These are phyloP conservation scores for Aptenodytes forsteri DNA, from an alignment of 2,113 vertebrate genomes.

Conservation along the genomic window DNA sequence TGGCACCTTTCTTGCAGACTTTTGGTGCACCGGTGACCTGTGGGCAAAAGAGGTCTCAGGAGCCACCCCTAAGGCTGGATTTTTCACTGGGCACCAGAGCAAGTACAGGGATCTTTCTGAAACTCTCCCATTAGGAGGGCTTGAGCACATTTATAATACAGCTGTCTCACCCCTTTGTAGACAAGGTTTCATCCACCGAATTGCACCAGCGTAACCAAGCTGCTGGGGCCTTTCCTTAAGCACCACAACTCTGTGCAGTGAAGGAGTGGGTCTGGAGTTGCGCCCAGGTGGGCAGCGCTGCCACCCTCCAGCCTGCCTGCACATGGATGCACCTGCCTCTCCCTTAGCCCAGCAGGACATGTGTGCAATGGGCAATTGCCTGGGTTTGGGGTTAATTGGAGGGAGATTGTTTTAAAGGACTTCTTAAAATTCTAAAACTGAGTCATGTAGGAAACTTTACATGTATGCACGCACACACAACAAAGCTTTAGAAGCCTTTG, in stretches of 20 bases:
- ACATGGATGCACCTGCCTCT: background rate
- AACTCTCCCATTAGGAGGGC: background rate
- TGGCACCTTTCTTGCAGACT: background rate
- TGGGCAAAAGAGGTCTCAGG: background rate
- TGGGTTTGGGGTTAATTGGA: background rate
- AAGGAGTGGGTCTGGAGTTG: background rate
- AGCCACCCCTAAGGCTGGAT: background rate
- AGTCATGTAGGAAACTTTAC: background rate
- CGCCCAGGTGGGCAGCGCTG: accelerated
- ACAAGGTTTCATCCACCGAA: accelerated
- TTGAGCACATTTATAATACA: background rate
- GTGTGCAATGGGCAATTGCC: background rate
- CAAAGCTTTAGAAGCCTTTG: background rate
- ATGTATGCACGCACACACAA: too few species aligned
- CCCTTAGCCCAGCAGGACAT: background rate
- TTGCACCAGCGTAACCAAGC: background rate
- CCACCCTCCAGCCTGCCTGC: background rate
- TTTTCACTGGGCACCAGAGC: background rate
- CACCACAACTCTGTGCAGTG: too few species aligned
- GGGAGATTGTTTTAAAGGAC: background rate
- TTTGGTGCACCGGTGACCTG: background rate
- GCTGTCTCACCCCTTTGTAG: background rate
- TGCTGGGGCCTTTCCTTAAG: background rate
- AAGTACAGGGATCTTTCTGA: background rate
- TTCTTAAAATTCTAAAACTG: background rate